These are phyloP conservation scores for Calephelis perditalis DNA, from an alignment of 2,888 invertebrate genomes.

Conservation along the genomic window DNA sequence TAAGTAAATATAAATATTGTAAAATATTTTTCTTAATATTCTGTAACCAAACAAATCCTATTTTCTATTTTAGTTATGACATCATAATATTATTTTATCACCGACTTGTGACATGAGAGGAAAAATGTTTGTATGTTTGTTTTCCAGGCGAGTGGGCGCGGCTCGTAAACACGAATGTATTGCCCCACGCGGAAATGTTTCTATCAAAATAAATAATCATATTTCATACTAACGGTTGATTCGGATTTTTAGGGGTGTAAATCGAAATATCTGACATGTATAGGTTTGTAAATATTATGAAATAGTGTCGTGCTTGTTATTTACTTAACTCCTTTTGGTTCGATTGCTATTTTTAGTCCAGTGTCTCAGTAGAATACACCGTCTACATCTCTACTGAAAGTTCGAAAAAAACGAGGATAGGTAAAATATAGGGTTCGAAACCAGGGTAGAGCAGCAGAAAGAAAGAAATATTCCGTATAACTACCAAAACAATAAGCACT, in stretches of 20 bases:
- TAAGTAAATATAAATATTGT: too few species aligned
- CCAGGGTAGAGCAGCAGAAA: too few species aligned
- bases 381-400: too few species aligned
- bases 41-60: background rate
- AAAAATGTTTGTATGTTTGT: constrained; percentile 13
- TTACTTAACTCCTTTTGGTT: too few species aligned
- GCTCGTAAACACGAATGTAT: constrained; percentile 11
- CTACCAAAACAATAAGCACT: too few species aligned
- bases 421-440: too few species aligned
- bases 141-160: background rate
- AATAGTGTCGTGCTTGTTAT: too few species aligned
- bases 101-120: constrained; percentile 12
- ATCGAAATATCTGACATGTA: background rate
- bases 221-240: background rate
- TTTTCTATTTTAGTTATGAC: background rate
- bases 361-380: too few species aligned
- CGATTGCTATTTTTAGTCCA: too few species aligned
- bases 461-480: too few species aligned
- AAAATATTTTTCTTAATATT: background rate
- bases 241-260: background rate
- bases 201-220: constrained; percentile 10
- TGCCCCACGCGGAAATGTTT: constrained; percentile 2
- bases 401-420: too few species aligned
- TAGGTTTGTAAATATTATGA: too few species aligned
- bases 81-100: constrained; percentile 6